Conservation (phyloP, 2,888 invertebrate species). For the Rhamnusium bicolor region DNA sequence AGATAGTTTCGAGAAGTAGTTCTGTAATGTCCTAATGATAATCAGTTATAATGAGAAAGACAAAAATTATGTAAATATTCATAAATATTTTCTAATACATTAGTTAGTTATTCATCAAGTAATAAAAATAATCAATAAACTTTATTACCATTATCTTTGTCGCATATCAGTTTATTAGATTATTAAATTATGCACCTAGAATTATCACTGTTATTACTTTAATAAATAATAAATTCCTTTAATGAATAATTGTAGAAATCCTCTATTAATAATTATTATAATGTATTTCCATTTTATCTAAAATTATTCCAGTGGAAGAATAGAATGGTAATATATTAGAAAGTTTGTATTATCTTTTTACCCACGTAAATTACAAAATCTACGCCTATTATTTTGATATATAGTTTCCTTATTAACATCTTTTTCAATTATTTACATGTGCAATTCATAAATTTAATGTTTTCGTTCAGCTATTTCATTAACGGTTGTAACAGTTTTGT, state of each 20-base stretch:
- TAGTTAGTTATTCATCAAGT: no score
- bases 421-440: conserved; percentile 26
- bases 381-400: conserved; percentile 23
- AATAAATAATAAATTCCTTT: not conserved
- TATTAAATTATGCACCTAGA: not conserved
- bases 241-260: not conserved
- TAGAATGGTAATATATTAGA: conserved; percentile 21
- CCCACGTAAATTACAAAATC: conserved; percentile 32
- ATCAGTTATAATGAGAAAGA: no score
- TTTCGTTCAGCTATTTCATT: not conserved
- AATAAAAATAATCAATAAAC: not conserved
- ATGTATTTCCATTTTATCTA: conserved; percentile 28
- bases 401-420: conserved; percentile 24
- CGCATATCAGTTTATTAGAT: not conserved
- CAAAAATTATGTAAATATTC: no score
- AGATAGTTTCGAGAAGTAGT: no score
- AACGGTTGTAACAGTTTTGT: not conserved
- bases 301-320: conserved; percentile 18
- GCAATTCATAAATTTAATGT: conserved; percentile 11
- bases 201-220: not conserved
- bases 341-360: conserved; percentile 26
- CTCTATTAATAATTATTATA: not conserved
- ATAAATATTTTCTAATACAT: no score
- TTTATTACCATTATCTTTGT: not conserved
- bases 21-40: no score